Evolutionary conservation across 2,888 invertebrate species (phyloP), one percentile per base, ranked within the genome.

Genomic region (Microctonus hyperodae): DNA sequence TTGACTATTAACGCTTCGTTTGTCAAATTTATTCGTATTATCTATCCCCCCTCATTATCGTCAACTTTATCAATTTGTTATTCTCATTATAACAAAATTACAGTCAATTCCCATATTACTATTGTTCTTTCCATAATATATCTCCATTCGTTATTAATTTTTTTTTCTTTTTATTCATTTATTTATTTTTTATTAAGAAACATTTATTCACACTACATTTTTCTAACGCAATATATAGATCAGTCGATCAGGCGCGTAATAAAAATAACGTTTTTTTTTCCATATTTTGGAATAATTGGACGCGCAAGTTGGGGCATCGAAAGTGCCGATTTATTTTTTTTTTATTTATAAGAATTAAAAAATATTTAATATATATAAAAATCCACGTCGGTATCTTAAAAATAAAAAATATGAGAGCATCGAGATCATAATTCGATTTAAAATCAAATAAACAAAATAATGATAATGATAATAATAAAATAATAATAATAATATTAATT

Each of bases 211-310:
- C 65, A 64, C 35, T 69, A 35, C 59, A 57, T 64, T 22, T 63
- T 59, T 23, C 50, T 65, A 68, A 70, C 64, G 70, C 68, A 70
- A 64, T 56, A 48, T n/a, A n/a, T 59, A 67, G 69, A 70, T 71
- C 70, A 65, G 59, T 69, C 72, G 71, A 72, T 71, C 69, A 67
- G 59, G 66, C 71, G 71, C 70, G 70, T 70, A 72, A 72, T 70
- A 71, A 72, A 72, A 72, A 72, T 72, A 72, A 69, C 67, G 67
- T 64, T 70, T 48, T 55, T 63, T 68, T 58, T 65, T 59, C 57
- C 65, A 69, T 69, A 56, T 69, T 68, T 65, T 68, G 64, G 55
- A 63, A 61, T 58, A 63, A 53, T 62, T 69, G 68, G 70, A 66
- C 65, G 68, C 69, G 65, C 56, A 57, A 68, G 60, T n/a, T 50